phyloP scores from a whole-genome alignment of 2,888 invertebrate species.

The Griposia aprilina region DNA sequence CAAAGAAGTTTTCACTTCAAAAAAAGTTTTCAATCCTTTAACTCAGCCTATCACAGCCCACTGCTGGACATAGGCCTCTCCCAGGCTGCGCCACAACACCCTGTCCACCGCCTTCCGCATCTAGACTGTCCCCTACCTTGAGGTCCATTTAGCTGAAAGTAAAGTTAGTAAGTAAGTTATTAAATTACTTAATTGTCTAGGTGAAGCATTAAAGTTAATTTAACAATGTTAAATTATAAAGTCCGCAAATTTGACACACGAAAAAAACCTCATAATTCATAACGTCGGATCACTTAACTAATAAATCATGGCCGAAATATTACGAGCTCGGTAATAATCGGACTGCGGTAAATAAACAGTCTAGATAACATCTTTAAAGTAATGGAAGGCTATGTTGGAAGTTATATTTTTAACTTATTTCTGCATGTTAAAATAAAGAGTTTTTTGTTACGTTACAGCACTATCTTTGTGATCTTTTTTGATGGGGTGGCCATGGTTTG shows the following conservation, averaged over 20 bases:
- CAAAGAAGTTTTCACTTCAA: too few relatives aligned
- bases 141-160: too few relatives aligned
- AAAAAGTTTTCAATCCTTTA: too few relatives aligned
- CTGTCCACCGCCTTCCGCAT: too few relatives aligned
- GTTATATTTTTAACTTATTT: slow-evolving; percentile 55
- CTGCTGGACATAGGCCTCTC: too few relatives aligned
- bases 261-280: slow-evolving; percentile 11
- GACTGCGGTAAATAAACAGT: slow-evolving; percentile 53
- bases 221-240: slow-evolving; percentile 8
- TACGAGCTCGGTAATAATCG: slow-evolving; percentile 31
- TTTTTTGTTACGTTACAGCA: slow-evolving; percentile 50
- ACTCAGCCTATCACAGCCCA: too few relatives aligned
- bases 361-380: slow-evolving; percentile 48
- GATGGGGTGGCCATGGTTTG: slow-evolving; percentile 43
- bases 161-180: too few relatives aligned
- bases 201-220: not conserved
- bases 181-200: too few relatives aligned
- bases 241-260: slow-evolving; percentile 3
- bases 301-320: slow-evolving; percentile 57
- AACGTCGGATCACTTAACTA: slow-evolving; percentile 24
- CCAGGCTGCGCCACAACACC: too few relatives aligned
- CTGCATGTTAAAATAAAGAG: slow-evolving; percentile 52
- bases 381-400: slow-evolving; percentile 45
- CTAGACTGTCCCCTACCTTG: too few relatives aligned
- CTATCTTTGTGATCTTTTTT: slow-evolving; percentile 66